Evolutionary conservation across 2,888 invertebrate species (phyloP), one percentile per base, ranked within the genome.

Genomic region (Troides helena): DNA sequence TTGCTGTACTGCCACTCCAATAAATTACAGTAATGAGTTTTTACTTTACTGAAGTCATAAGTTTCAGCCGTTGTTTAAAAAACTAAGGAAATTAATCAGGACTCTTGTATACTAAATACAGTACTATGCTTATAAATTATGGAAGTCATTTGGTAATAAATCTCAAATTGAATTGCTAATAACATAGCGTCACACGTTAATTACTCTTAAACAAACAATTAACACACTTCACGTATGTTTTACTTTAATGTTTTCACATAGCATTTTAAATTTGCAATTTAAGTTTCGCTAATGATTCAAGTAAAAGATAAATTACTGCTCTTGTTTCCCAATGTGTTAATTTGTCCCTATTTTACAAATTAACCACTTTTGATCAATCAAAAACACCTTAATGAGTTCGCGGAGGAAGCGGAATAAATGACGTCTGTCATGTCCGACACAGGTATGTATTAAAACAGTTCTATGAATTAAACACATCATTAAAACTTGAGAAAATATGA

Each of bases 401-500:
- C 72, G 76, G 73, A 76, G 74, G 76, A 74, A 75, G 77, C 77
- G 78, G 78, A 77, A 75, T 78, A 76, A 79, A 79, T 75, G 78
- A 75, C n/a, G 21, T 21, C 73, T 76, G 71, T 74, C 71, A 68
- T 74, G 77, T 76, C 74, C 74, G 73, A 74, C 69, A 68, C 73
- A 68, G 75, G 79, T 81, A 84, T 82, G 78, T 76, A 65, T 77
- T 74, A 76, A 85, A 85, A 85, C 80, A 74, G 72, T 76, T 69
- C 73, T 76, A 76, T 80, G 81, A 83, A 81, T 85, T 81, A 83
- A 81, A 83, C 79, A 82, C 81, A 78, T 85, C 85, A 82, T 87
- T 89, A 86, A 82, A 83, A 80, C 80, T 75, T 74, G 74, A 84
- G 84, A 81, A 83, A 85, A 87, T 87, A 85, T 86, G 82, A 85